Evolutionary conservation across 2,113 vertebrate genomes (phyloP).

Genomic region (Nothocercus julius): DNA sequence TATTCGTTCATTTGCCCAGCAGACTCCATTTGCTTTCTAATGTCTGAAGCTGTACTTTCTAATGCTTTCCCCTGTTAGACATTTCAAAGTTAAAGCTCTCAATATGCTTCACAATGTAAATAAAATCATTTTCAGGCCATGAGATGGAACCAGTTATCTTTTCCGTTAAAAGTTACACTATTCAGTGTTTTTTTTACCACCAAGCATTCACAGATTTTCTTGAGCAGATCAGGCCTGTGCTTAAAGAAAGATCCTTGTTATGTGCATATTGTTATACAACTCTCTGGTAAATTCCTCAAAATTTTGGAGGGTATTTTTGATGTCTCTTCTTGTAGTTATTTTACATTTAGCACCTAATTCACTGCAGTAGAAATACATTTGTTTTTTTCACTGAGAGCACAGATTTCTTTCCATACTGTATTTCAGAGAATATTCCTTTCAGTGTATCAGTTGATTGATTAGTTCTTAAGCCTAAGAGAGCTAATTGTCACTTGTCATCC

Average conservation of each 20-base stretch:
- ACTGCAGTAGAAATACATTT: background rate
- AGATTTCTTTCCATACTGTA: background rate
- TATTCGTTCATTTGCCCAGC: background rate
- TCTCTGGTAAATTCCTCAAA: background rate
- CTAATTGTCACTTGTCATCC: background rate
- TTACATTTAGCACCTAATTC: background rate
- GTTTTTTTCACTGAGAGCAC: background rate
- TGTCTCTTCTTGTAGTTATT: background rate
- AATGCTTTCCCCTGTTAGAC: background rate
- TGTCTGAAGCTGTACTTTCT: background rate
- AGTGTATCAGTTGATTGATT: background rate
- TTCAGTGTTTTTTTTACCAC: background rate
- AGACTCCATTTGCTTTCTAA: background rate
- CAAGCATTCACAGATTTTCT: background rate
- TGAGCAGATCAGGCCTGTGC: background rate
- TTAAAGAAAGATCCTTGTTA: background rate
- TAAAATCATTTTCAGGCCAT: background rate
- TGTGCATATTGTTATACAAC: background rate
- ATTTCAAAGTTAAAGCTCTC: background rate
- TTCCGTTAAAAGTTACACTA: background rate
- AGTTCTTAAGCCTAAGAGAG: background rate
- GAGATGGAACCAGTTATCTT: background rate
- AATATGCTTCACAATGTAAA: background rate
- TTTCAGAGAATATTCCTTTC: background rate
- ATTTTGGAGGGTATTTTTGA: background rate